Evolutionary conservation across 2,113 vertebrate genomes (phyloP).

Genomic region (Cynoglossus semilaevis): DNA sequence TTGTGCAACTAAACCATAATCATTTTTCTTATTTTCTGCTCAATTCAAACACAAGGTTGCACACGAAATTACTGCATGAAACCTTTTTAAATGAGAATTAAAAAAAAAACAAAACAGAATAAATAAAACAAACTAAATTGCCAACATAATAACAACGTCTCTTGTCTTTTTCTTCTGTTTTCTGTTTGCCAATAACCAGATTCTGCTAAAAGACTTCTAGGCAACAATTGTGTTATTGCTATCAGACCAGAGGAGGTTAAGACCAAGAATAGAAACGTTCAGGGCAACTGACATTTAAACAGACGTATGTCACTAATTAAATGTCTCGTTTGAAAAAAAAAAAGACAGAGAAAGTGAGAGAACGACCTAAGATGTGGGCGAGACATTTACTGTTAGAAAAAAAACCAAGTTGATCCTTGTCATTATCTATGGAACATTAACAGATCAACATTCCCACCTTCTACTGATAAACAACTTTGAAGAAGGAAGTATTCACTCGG

Average conservation of each 20-base stretch:
- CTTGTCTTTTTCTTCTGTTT: background rate
- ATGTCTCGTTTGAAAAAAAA: constrained; percentile 16
- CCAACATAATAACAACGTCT: too few species aligned
- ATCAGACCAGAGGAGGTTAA: constrained; percentile 13
- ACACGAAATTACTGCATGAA: too few species aligned
- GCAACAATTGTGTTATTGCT: background rate
- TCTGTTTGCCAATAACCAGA: constrained; percentile 1
- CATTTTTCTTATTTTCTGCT: too few species aligned
- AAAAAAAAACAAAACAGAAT: too few species aligned
- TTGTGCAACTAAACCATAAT: too few species aligned
- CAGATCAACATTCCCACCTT: too few species aligned
- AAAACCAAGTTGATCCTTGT: background rate
- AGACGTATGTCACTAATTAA: constrained; percentile 27
- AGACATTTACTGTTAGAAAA: background rate
- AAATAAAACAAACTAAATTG: too few species aligned
- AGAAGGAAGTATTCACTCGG: too few species aligned
- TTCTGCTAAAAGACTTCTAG: background rate
- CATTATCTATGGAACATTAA: too few species aligned
- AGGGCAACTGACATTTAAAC: constrained; percentile 40
- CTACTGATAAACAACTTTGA: background rate
- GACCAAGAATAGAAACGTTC: background rate
- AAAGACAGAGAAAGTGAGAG: background rate
- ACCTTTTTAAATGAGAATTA: too few species aligned
- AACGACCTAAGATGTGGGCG: background rate
- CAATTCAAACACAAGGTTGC: too few species aligned